Percentiles rank a stretch among this genome's conserved stretches.
Conservation (phyloP, 2,888 invertebrate genomes). For the Agonum fuliginosum region DNA sequence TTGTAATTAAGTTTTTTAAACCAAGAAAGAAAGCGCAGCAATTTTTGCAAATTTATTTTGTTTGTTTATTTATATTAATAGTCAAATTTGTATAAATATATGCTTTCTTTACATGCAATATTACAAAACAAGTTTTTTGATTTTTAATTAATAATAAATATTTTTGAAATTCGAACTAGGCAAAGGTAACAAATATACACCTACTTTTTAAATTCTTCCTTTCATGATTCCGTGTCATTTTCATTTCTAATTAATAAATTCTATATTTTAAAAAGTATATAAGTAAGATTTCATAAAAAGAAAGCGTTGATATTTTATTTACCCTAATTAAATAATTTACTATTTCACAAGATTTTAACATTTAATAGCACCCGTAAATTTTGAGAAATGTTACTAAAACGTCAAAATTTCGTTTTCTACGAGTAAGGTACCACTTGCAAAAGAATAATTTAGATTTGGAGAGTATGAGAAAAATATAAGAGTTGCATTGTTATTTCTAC, state of each 20-base stretch:
- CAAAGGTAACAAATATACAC: no score
- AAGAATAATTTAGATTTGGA: conserved; percentile 39
- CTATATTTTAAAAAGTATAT: no score
- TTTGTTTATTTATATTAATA: conserved; percentile 18
- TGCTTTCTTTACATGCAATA: no score
- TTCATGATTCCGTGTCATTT: no score
- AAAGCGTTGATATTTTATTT: neutral
- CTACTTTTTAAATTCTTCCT: no score
- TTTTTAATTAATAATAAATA: no score
- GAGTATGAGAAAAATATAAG: conserved; percentile 45
- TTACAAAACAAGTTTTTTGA: no score
- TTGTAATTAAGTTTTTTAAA: conserved; percentile 43
- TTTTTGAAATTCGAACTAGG: no score
- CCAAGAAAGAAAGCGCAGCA: conserved; percentile 12
- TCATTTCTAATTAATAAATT: no score
- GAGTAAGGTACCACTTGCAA: conserved; percentile 30
- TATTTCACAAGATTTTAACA: conserved; percentile 7
- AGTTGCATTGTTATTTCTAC: conserved; percentile 41
- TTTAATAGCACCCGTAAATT: neutral
- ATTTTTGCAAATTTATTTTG: conserved; percentile 28
- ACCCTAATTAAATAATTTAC: conserved; percentile 7
- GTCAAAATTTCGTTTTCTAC: conserved; percentile 2
- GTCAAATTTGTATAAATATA: no score
- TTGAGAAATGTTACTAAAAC: no score
- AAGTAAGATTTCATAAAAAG: no score